These are phyloP conservation scores for Orientallactaga bullata DNA, from an alignment of 2,113 vertebrate genomes.

Conservation along the genomic window DNA sequence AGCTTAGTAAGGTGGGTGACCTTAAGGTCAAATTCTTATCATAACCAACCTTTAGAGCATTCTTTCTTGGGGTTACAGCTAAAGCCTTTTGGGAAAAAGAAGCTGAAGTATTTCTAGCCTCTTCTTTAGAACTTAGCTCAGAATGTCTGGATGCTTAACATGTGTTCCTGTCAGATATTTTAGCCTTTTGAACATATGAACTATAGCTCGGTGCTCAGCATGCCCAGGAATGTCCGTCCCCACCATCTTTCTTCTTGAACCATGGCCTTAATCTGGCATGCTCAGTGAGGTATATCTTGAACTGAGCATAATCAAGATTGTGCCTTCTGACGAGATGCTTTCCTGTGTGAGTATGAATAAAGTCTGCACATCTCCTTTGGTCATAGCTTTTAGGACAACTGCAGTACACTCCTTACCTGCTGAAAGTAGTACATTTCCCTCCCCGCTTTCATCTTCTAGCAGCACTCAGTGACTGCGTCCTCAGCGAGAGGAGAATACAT, in stretches of 20 bases:
- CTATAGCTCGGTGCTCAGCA: background rate
- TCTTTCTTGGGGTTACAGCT: background rate
- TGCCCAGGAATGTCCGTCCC: background rate
- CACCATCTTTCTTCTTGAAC: background rate
- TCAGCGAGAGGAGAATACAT: background rate
- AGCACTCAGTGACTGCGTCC: background rate
- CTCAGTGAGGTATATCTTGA: background rate
- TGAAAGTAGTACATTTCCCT: background rate
- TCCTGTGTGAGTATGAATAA: background rate
- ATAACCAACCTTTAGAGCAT: background rate
- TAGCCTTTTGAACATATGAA: background rate
- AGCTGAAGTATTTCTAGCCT: background rate
- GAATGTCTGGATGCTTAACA: background rate
- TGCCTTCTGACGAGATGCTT: background rate
- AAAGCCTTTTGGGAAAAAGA: background rate
- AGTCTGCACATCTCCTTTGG: background rate
- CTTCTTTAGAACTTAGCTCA: too few species aligned
- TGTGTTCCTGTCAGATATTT: background rate
- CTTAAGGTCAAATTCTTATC: background rate
- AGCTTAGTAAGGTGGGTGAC: background rate
- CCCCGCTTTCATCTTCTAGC: background rate
- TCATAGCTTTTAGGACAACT: background rate
- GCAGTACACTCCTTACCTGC: background rate
- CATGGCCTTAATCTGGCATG: background rate
- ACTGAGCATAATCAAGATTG: background rate